Base-by-base conservation (phyloP, 2,797 vertebrate genomes). In the Emys orbicularis region DNA sequence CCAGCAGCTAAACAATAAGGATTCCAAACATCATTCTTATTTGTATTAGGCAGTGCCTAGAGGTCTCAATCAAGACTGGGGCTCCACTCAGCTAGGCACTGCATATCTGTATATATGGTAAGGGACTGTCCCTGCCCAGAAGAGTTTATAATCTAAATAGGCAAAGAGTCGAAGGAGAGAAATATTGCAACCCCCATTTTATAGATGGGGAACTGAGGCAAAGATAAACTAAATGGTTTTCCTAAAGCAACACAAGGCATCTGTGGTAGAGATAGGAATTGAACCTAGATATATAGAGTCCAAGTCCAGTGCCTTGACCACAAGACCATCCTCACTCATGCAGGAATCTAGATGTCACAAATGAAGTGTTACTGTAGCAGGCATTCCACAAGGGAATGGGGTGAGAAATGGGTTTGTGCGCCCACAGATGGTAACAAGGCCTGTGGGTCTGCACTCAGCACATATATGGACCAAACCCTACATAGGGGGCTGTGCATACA, bases 291-390 rank as follows among this genome's bases (percentile, higher is more conserved):
- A 93, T 53, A 93, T 72, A 61, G 41, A 47, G 49, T 68, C 87
- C 68, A 95, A 95, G 96, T 85, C 85, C 93, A 90, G 91, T 23
- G 90, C 83, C 77, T 86, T 89, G 92, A 92, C 87, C 89, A 95
- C 85, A 90, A 80, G 10, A 85, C 61, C 85, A 56, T 89, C 91
- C 68, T 90, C 47, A n/a, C 68, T 74, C 74, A 34, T 91, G 83
- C 68, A 0, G 0, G 83, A 93, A 74, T 37, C 11, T 83, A 79
- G 49, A 34, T 77, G 37, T 10, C 61, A 90, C 68, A 11, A 3
- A 1, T 15, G 53, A 25, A 0, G 0, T 54, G 50, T 61, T 61
- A 61, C 57, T 86, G 37, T 81, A 2, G 1, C 41, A 90, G 68
- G 31, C 0, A 0, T 76, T 83, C 91, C 88, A 57, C 21, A 5